Evolutionary conservation across 2,113 vertebrate genomes (phyloP), one percentile per base, ranked within the genome.

Genomic region (Aix galericulata): DNA sequence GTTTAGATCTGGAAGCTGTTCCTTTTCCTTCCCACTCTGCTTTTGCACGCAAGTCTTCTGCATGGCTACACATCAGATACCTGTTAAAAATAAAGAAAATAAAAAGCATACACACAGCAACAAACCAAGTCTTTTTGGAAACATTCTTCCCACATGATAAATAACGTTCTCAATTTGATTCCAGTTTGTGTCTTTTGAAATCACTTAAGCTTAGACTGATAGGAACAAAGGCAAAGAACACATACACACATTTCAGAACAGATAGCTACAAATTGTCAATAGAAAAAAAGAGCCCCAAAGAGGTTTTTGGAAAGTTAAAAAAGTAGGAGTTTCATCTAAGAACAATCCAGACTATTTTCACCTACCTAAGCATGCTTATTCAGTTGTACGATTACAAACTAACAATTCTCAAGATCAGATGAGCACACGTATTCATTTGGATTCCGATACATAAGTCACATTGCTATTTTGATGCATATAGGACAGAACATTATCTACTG

Each of bases 21-120:
- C 99, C 99, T 98, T 99, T 99, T 78, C 99, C 99, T 97, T 99
- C 99, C 99, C 99, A 99, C 88, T 99, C 99, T 59, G 99, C 99
- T 97, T 99, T 99, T 95, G 98, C 98, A 86, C 98, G 98, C 75
- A 99, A 98, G 96, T 99, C 99, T 79, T 99, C 99, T 76, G 99
- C 98, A 93, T 99, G 98, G 96, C 99, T 99, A 97, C 99, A 99
- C 99, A 99, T 99, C 96, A 99, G 98, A 97, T 99, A 99, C 98
- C 99, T 99, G 92, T 82, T 93, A 76, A 74, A 64, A 94, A 27
- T 48, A 36, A 78, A 12, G 62, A 63, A 63, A 66, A 52, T 26
- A 52, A 56, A 82, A 91, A 89, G 74, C 1, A 42, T 68, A 96
- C 68, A 95, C 40, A 93, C 78, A 95, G 59, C 83, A 92, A 96